These are phyloP conservation scores for Drosophila ohnishii DNA, from an alignment of 1,140 invertebrate genomes.

Conservation along the genomic window DNA sequence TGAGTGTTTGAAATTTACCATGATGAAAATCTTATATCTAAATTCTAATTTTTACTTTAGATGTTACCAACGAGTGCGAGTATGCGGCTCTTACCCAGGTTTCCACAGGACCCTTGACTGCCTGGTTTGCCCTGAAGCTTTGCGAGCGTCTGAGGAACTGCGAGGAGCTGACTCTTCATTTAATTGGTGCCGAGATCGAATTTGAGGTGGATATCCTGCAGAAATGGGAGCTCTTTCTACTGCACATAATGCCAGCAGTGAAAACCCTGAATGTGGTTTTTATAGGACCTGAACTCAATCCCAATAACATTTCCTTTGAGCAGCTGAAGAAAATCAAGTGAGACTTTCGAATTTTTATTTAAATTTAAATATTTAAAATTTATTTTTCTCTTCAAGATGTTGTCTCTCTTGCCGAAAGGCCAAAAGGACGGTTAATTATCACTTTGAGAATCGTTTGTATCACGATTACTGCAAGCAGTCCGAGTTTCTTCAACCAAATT, in stretches of 20 bases:
- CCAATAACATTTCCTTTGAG: slow-evolving; percentile 84
- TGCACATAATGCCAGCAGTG: slow-evolving; percentile 86
- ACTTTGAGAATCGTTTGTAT: slow-evolving; percentile 84
- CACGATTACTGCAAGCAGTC: slow-evolving; percentile 84
- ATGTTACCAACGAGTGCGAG: slow-evolving; percentile 85
- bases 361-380: neutral
- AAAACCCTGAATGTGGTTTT: slow-evolving; percentile 85
- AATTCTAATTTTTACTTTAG: slow-evolving; percentile 1
- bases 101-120: slow-evolving; percentile 86
- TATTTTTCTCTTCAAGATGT: slow-evolving; percentile 45
- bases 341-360: neutral
- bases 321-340: slow-evolving; percentile 75
- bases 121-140: slow-evolving; percentile 85
- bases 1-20: slow-evolving; percentile 10
- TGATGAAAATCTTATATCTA: too few species aligned
- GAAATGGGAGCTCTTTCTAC: slow-evolving; percentile 89
- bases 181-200: slow-evolving; percentile 87
- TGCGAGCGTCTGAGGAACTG: slow-evolving; percentile 68
- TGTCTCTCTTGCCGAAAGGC: slow-evolving; percentile 63
- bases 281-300: slow-evolving; percentile 86
- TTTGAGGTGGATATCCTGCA: slow-evolving; percentile 87
- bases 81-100: slow-evolving; percentile 87
- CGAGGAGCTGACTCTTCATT: slow-evolving; percentile 59
- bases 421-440: slow-evolving; percentile 62
- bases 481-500: slow-evolving; percentile 84